Base-by-base conservation (phyloP, 2,113 vertebrate genomes). In the Plecotus auritus region DNA sequence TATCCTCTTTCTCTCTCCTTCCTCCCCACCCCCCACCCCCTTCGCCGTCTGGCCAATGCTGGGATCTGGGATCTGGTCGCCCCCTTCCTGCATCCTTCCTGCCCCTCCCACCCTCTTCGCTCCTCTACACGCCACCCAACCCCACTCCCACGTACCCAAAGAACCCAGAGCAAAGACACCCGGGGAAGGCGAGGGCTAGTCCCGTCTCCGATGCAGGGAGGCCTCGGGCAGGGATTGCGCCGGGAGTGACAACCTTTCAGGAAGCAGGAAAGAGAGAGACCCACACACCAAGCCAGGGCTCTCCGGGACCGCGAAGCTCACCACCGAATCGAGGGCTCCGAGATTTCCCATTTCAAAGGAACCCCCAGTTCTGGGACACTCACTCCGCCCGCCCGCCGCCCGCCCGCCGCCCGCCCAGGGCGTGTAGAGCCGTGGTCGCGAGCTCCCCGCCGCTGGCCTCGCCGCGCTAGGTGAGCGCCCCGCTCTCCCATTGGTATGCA, bases 41-140 rank as follows among this genome's bases (percentile, higher is more conserved):
- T 66, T 72, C 86, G 72, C 82, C 56, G 78, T 90, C 96, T 97
- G 97, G 94, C 94, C 95, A 94, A 84, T 64, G 97, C 95, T 89
- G 91, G 91, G 83, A 77, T 93, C 90, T 35, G 85, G 67, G 95
- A 96, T 86, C 94, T 20, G 35, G 90, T 85, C 96, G 69, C 92
- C 96, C 95, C 91, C 93, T 94, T 76, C 81, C 89, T 67, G 91
- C 64, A 84, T 74, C 78, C 83, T 90, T 37, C 51, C 91, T 37
- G 61, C 85, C 69, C 77, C 92, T 85, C 81, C 92, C 77, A 77
- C 47, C 90, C 81, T 42, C 49, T 7, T 1, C 51, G 18, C 40
- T 59, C 87, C 30, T 66, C 76, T 45, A 9, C 85, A 85, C 91
- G 42, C 74, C 83, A 51, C 51, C 88, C 82, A 51, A 45, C 83